phyloP scores from a whole-genome alignment of 2,113 vertebrate genomes.

The Atherinomorus stipes region DNA sequence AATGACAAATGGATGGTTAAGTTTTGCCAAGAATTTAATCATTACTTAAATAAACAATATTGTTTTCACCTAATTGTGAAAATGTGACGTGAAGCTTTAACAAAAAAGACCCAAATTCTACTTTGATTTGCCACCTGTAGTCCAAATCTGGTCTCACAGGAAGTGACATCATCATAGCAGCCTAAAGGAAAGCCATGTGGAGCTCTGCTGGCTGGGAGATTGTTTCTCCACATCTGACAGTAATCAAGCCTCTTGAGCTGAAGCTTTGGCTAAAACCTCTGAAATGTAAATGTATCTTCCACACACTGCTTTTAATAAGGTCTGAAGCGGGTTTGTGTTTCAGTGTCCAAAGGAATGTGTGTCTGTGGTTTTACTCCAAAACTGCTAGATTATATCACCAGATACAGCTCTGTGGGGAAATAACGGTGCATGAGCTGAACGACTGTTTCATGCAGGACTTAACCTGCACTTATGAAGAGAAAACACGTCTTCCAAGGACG shows the following conservation, averaged over 20 bases:
- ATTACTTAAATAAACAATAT: too few relatives aligned
- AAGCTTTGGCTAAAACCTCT: constrained; percentile 6
- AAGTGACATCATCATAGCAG: constrained; percentile 8
- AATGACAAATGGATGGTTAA: background rate
- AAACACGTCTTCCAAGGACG: background rate
- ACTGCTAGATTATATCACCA: background rate
- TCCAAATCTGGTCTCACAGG: constrained; percentile 4
- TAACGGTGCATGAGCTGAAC: background rate
- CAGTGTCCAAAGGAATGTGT: constrained; percentile 6
- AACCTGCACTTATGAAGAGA: background rate
- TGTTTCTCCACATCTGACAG: constrained; percentile 34
- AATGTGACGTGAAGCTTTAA: too few relatives aligned
- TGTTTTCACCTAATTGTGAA: too few relatives aligned
- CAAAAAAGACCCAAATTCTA: too few relatives aligned
- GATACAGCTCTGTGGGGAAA: background rate
- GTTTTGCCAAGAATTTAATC: background rate
- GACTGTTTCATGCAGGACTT: too few relatives aligned
- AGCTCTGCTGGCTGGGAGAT: background rate
- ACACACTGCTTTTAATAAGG: constrained; percentile 19
- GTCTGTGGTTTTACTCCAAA: constrained; percentile 18
- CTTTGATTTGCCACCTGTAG: too few relatives aligned
- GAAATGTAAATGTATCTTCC: constrained; percentile 24
- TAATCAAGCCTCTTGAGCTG: constrained; percentile 17
- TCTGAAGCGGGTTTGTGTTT: background rate
- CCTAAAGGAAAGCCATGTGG: background rate